Base-by-base conservation (phyloP, 2,113 vertebrate species). In the Equus quagga region DNA sequence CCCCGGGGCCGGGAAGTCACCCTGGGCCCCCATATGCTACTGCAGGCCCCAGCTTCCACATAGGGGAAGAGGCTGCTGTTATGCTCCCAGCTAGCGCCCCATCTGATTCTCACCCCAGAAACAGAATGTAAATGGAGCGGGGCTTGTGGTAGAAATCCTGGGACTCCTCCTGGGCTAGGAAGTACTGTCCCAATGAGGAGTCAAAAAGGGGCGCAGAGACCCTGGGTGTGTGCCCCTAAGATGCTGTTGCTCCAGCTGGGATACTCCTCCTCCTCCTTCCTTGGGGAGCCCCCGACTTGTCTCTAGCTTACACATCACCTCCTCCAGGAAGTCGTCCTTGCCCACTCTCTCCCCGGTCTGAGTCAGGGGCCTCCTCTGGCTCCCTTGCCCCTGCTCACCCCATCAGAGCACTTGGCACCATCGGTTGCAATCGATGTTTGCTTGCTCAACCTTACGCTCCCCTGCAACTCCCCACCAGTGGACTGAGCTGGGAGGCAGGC, bases 251-350 rank as follows among this genome's bases (percentile, higher is more conserved):
- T 36, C 84, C 62, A 41, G 49, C 19, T 5, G 8, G 14, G 64
- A 64, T 21, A 2, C 2, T 79, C 41, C 36, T 54, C 24, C 28
- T 76, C 33, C 19, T 46, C 41, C 31, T 91, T 13, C 23, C 13
- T 81, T 75, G 24, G 70, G 13, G 17, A 18, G n/a, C 3, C 51
- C 44, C 44, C 46, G 6, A 5, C 21, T 31, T 51, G 26, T 46
- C 36, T 36, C 28, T 49, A 5, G n/a, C 24, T 86, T 64, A 46
- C 1, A 13, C 0, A 2, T 46, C 60, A 10, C 62, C 86, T 97
- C 96, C 93, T 93, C 67, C 62, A 83, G 93, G 91, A 97, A 96
- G 73, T n/a, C 31, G 5, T 33, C 81, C 33, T 44, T 8, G n/a
- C 33, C 60, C 28, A 49, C 69, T 41, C 12, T 28, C 33, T 78